Evolutionary conservation across 92 coral and sea anemone species (phyloP), one percentile per base, ranked within the genome.

Genomic region (Heteractis magnifica): DNA sequence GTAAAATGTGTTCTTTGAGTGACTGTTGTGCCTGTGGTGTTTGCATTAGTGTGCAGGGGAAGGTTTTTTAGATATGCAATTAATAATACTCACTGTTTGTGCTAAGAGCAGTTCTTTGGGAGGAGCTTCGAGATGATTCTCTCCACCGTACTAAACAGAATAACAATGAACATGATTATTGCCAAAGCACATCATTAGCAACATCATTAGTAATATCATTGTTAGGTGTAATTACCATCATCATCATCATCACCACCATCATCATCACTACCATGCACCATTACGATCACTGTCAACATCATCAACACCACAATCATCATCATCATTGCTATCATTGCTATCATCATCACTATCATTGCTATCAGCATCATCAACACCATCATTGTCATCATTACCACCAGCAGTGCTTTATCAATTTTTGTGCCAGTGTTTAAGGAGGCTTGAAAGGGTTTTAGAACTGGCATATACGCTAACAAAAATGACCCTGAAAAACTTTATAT

Each of bases 21-120:
- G 58, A 53, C 5, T 8, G 58, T 12, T 53, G 58, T 8, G 56
- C 56, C 12, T 1, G 1, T 11, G 74, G 8, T 68, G 77, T 73
- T 73, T 6, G 4, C n/a, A 58, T 62, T 12, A 44, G 64, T 48
- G 60, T 56, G 15, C 71, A 12, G 65, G 16, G 16, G n/a, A 56
- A 77, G 12, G 6, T 60, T 9, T 15, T 2, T 0, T 9, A 13
- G 49, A 50, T 55, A 20, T 53, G 11, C 8, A 44, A 59, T 12
- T 41, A 8, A 16, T 8, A 1, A 0, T 65, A 83, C 97, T 92
- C 85, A 97, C 99, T 34, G 99, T 97, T 79, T 97, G 99, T 15
- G 99, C 98, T 70, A 97, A 75, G 65, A 97, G 91, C 78, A 97
- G 81, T 71, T 97, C 99, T 86, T 88, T 94, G 5, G 98, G 89